These are phyloP conservation scores for Acleris literana DNA, from an alignment of 2,888 invertebrate genomes.

Conservation along the genomic window DNA sequence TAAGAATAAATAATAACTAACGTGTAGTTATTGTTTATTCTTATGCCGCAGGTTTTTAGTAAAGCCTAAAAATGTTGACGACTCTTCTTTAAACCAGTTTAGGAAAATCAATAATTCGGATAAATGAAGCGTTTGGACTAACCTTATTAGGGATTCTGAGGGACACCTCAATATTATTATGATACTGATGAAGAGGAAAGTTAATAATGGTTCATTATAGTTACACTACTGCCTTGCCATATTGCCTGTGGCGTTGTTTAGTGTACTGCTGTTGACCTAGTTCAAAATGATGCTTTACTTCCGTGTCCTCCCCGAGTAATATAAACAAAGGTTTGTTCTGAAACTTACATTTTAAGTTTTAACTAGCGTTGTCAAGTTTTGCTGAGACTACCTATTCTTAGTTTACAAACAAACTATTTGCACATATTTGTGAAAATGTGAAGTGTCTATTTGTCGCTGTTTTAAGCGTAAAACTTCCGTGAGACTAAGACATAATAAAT, in stretches of 20 bases:
- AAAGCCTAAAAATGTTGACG: too few species aligned
- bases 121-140: too few species aligned
- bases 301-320: slow-evolving; percentile 4
- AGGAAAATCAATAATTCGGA: too few species aligned
- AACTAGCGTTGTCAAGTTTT: background rate
- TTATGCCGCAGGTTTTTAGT: too few species aligned
- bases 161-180: too few species aligned
- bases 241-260: slow-evolving; percentile 12
- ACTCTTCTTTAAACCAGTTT: too few species aligned
- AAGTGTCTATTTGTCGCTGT: background rate
- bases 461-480: too few species aligned
- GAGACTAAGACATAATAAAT: too few species aligned
- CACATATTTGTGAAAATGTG: background rate
- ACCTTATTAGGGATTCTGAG: too few species aligned
- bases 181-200: background rate
- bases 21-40: too few species aligned
- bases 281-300: slow-evolving; percentile 14
- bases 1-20: too few species aligned
- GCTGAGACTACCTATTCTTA: background rate
- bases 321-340: slow-evolving; percentile 4
- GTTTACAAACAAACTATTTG: background rate
- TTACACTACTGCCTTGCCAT: slow-evolving; percentile 5
- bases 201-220: background rate
- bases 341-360: slow-evolving; percentile 2
- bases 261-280: slow-evolving; percentile 26